Evolutionary conservation across 2,888 invertebrate species (phyloP).

Genomic region (Notodonta ziczac): DNA sequence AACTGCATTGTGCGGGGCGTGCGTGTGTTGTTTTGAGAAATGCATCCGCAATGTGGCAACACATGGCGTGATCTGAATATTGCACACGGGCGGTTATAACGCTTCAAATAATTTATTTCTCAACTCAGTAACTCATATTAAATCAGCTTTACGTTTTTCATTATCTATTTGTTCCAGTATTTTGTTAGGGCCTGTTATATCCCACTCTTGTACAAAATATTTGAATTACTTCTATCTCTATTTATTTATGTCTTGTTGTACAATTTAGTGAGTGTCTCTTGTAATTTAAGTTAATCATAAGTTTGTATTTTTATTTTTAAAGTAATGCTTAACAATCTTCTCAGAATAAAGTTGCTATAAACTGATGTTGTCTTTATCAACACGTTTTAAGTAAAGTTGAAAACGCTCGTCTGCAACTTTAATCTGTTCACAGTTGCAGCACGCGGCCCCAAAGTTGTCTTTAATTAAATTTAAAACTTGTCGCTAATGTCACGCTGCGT

Average conservation of each 20-base stretch:
- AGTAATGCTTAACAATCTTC: no score
- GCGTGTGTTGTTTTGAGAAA: conserved; percentile 55
- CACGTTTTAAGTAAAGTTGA: not conserved
- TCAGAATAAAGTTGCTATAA: not conserved
- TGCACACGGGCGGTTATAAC: conserved; percentile 50
- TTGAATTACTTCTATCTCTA: no score
- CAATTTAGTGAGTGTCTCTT: no score
- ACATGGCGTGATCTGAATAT: conserved; percentile 43
- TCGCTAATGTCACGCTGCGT: conserved; percentile 59
- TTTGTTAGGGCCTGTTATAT: no score
- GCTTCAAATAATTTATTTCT: no score
- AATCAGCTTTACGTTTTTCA: no score
- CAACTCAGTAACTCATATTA: no score
- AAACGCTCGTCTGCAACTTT: conserved; percentile 48
- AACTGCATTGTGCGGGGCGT: conserved; percentile 57
- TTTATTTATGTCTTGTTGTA: no score
- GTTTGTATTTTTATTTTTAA: no score
- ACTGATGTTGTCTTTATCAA: not conserved
- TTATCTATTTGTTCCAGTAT: no score
- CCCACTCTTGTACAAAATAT: no score
- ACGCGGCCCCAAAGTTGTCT: conserved; percentile 68
- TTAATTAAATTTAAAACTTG: conserved; percentile 80
- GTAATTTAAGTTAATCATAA: no score
- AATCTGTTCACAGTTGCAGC: conserved; percentile 64
- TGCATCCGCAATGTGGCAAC: conserved; percentile 61